Base-by-base conservation (phyloP, 2,797 vertebrate species). In the Cynopterus sphinx region DNA sequence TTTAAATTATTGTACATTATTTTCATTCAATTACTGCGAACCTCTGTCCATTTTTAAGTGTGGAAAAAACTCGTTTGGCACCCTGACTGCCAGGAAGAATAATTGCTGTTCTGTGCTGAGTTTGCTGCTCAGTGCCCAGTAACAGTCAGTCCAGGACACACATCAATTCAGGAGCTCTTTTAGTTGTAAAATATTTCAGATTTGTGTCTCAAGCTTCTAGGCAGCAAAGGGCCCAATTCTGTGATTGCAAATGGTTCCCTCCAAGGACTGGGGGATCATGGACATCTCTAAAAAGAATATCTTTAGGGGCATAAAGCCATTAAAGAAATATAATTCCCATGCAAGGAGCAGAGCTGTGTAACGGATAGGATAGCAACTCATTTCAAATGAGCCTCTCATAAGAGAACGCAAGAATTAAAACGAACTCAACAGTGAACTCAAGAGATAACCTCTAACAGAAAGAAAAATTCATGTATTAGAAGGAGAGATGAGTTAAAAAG, bases 1-100 rank as follows among this genome's bases (percentile, higher is more conserved):
- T 97, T 97, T 46, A 98, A 97, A 94, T 97, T 91, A 94, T 96
- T 53, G 92, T 91, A 95, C 87, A 74, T 98, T 95, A 96, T 98
- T 98, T 97, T 97, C 87, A 87, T 97, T 97, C 97, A 92, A 86
- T 98, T 98, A 96, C 85, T 63, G 95, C 63, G 88, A 90, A 95
- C 92, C 94, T 97, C 97, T 87, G 73, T 94, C 91, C 0, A 0
- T 95, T 98, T 96, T 87, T 97, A 97, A 96, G 85, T 90, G 21
- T 65, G 51, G 94, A 26, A 0, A 75, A 97, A 91, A 93, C 87
- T 97, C 84, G 15, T 85, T 16, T 97, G 96, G 97, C 93, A 90
- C 93, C 74, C 79, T 0, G 41, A 78, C 79, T 9, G 9, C 59
- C 5, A 4, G 19, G 71, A 94, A 93, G 78, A 84, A 49, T 68